Conservation (phyloP, 2,797 vertebrate genomes). For the Meda fulgida region DNA sequence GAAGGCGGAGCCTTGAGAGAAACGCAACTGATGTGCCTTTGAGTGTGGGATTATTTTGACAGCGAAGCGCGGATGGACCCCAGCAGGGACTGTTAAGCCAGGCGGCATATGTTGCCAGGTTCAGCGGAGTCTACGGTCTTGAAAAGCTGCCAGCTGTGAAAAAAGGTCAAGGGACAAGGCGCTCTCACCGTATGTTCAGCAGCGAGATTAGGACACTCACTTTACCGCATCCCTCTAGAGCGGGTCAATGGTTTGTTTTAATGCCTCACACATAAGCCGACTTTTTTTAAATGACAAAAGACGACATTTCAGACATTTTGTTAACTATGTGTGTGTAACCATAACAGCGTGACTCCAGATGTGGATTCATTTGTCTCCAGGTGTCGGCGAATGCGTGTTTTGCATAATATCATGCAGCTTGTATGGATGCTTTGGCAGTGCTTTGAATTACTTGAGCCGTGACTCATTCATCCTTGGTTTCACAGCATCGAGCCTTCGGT, state of each 20-base stretch:
- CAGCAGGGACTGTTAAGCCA: conserved; percentile 31
- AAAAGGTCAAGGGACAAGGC: conserved; percentile 48
- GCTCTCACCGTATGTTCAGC: conserved; percentile 33
- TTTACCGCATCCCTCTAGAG: conserved; percentile 14
- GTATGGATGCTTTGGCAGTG: conserved; percentile 34
- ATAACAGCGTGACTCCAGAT: conserved; percentile 8
- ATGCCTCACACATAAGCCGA: neutral
- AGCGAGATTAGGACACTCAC: conserved; percentile 46
- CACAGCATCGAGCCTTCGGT: conserved; percentile 23
- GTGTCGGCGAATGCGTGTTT: conserved; percentile 17
- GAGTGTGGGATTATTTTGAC: conserved; percentile 39
- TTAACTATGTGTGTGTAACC: conserved; percentile 22
- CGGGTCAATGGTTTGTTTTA: conserved; percentile 9
- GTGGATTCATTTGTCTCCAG: conserved; percentile 39
- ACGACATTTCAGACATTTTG: conserved; percentile 1
- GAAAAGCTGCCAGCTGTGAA: conserved; percentile 49
- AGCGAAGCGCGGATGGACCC: neutral
- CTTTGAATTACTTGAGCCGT: conserved; percentile 33
- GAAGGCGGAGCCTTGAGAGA: conserved; percentile 6
- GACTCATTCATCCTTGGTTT: conserved; percentile 49
- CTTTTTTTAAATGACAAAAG: neutral
- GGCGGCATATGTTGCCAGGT: conserved; percentile 33
- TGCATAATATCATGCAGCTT: conserved; percentile 53
- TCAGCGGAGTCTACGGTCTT: conserved; percentile 36
- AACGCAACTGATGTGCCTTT: conserved; percentile 25